Percentiles rank a stretch among this genome's conserved stretches.
phyloP scores from a whole-genome alignment of 2,888 invertebrate genomes.

The Caenorhabditis japonica region DNA sequence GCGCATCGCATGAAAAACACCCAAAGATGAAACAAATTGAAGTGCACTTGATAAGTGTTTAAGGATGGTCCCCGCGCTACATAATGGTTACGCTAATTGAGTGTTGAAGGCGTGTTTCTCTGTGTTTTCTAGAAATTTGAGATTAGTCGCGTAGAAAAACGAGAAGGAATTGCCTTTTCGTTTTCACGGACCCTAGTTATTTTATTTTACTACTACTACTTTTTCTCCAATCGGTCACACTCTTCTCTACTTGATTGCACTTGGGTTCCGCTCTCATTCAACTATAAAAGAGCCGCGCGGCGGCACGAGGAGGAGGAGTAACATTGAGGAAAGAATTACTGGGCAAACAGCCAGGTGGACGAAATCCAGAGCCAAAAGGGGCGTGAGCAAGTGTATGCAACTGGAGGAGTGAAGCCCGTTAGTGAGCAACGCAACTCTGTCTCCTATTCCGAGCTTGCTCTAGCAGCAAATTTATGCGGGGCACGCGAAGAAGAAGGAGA shows the following conservation, averaged over 20 bases:
- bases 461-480: slow-evolving; percentile 48
- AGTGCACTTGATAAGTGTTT: slow-evolving; percentile 47
- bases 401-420: slow-evolving; percentile 17
- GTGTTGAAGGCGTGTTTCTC: slow-evolving; percentile 25
- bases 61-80: slow-evolving; percentile 10
- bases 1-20: slow-evolving; percentile 26
- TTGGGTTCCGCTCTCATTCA: slow-evolving; percentile 48
- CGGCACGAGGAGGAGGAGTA: slow-evolving; percentile 12
- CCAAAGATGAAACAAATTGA: slow-evolving; percentile 8
- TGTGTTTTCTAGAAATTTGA: slow-evolving; percentile 47
- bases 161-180: slow-evolving; percentile 10
- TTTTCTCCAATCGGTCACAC: slow-evolving; percentile 16
- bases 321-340: slow-evolving; percentile 40
- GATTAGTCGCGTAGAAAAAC: slow-evolving; percentile 30
- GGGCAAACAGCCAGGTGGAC: slow-evolving; percentile 36
- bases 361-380: slow-evolving; percentile 46
- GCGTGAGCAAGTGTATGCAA: slow-evolving; percentile 51
- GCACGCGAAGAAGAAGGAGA: slow-evolving; percentile 39
- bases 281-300: slow-evolving; percentile 44
- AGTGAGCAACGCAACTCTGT: slow-evolving; percentile 10
- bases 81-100: slow-evolving; percentile 49
- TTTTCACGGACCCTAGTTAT: slow-evolving; percentile 11
- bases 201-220: slow-evolving; percentile 29
- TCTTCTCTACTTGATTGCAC: slow-evolving; percentile 50
- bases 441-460: slow-evolving; percentile 8